Evolutionary conservation across 2,888 invertebrate species (phyloP), one percentile per base, ranked within the genome.

Genomic region (Ditula angustiorana): DNA sequence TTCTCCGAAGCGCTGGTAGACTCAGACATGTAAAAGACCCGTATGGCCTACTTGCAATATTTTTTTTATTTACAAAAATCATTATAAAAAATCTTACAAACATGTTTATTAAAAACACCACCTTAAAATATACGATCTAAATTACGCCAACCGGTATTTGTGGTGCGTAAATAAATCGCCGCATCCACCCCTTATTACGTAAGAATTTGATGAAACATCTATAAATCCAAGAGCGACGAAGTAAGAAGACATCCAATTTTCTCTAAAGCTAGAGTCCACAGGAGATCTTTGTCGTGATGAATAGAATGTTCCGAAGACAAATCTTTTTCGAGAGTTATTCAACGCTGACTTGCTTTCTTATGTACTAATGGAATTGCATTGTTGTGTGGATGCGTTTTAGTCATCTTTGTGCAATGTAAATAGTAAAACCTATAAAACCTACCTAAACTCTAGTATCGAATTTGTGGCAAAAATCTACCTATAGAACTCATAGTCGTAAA

Each of bases 191-290:
- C 44, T 53, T 24, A 47, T 49, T 46, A 70, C 26, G 61, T 67
- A 70, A 76, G 56, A 59, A 63, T 63, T 60, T 56, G 55, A 67
- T 78, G 81, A 79, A 83, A 82, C 82, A 86, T 87, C 87, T 83
- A 88, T 88, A 88, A 88, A 88, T 87, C 87, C 81, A 73, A 72
- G 76, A 79, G 79, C 80, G 86, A 81, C 82, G 76, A 74, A 85
- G 81, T 83, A 83, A 87, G 71, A 69, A 87, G 88, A 87, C 87
- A 88, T 88, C 88, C 89, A 90, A 89, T 90, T 90, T 90, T 88
- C 88, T 89, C 81, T 86, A 87, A 89, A 87, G 87, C 88, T 80
- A 79, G 81, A 87, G 85, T 88, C 88, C 88, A 88, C 83, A 84
- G 77, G 76, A 87, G 84, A 87, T 87, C 87, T 83, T 83, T 83